Base-by-base conservation (phyloP, 2,113 vertebrate species). In the Syngnathus typhle region DNA sequence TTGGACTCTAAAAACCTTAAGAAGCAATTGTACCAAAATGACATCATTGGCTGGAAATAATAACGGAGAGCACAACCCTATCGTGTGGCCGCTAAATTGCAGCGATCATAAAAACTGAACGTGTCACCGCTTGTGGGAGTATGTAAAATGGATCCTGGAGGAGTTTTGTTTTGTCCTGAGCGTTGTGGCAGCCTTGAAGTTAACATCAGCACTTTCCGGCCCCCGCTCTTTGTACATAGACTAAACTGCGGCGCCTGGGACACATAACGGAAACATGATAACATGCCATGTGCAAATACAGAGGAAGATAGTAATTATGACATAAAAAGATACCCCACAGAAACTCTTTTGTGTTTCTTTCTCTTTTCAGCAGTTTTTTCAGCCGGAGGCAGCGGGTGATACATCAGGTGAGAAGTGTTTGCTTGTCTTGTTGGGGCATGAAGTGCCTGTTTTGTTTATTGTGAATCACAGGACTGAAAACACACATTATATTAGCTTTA, bases 61-160 rank as follows among this genome's bases (percentile, higher is more conserved):
- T 23, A n/a, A 41, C 38, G 44, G 27, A 1, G 51, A 15, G 23
- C 38, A 51, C 39, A 52, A 66, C 51, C 37, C n/a, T 49, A 41
- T 16, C 23, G 15, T 39, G 58, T 36, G 54, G 54, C 43, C 59
- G 63, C 54, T 10, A 23, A 63, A 15, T 27, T 11, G 7, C 44
- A 71, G 39, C 61, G 44, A 49, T 49, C 23, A 32, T 12, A 38
- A 51, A 38, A 39, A 13, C 8, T 2, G 16, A 69, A 49, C 1
- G 19, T 56, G 27, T 60, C 51, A 23, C 11, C 37, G 64, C 60
- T 70, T 79, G 70, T 82, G 82, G 74, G 80, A 82, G 23, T 23
- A 1, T 23, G 23, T 23, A 23, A 23, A 23, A 23, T 23, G 23
- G 23, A 23, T 23, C 23, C 23, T 23, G 23, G 23, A 23, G 23